Base-by-base conservation (phyloP, 2,888 invertebrate genomes). In the Dasypolia templi region DNA sequence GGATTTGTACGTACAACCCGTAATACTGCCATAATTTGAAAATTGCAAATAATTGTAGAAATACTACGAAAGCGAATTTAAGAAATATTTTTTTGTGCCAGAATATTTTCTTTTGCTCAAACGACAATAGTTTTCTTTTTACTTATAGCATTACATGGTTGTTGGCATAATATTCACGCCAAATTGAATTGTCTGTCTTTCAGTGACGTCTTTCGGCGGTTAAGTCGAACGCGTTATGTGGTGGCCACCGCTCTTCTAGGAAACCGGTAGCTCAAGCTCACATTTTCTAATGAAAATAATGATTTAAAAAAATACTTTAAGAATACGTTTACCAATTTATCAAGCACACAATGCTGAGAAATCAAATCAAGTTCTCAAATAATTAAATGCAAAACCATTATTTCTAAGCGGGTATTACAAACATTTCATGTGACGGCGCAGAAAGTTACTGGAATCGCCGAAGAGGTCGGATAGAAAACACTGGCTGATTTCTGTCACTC, bases 21-120 rank as follows among this genome's bases (percentile, higher is more conserved):
- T 17, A 61, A 75, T 58, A 79, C 81, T 81, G 83, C 81, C 81
- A 82, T 62, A 26, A 46, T 69, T 79, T 82, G 17, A 69, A 35
- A 0, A 61, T 62, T 68, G n/a, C n/a, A 12, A 64, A 26, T 35
- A 35, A 32, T 32, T 32, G 59, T 56, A 44, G 42, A 65, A 75
- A 71, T 68, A 71, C 64, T 65, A 35, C 35, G 71, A 65, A 79
- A 49, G 51, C 6, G 49, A 49, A 17, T 29, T 7, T 3, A 26
- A 0, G n/a, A 51, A 22, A 49, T 22, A 49, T 49, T 49, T 19
- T 49, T 22, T 2, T 9, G 3, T 7, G 22, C 0, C 46, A 22
- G 19, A 7, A 1, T n/a, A 9, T 51, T 11, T n/a, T 4, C 3
- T 46, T 46, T 49, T 19, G 26, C 6, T 26, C 2, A 14, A 42